Conservation (phyloP, 2,797 vertebrate species). For the Rhadinocentrus ornatus region DNA sequence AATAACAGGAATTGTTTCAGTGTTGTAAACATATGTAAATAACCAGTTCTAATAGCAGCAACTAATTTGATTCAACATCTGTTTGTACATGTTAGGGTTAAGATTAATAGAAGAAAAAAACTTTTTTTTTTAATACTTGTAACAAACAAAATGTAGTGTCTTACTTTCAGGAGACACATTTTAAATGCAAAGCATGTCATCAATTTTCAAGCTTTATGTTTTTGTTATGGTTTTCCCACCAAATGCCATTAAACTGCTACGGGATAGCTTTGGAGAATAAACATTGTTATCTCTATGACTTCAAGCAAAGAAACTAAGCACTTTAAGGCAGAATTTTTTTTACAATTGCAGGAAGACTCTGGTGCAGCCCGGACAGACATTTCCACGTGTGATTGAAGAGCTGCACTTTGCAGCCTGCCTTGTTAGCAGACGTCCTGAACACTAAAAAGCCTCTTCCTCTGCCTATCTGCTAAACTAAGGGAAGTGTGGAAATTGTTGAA, state of each 20-base stretch:
- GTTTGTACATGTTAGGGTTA: no score
- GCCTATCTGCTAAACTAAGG: conserved; percentile 10
- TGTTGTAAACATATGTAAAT: background rate
- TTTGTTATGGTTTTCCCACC: conserved; percentile 17
- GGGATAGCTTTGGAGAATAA: conserved; percentile 20
- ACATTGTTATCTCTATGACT: conserved; percentile 30
- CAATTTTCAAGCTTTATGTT: background rate
- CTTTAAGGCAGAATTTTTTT: conserved; percentile 55
- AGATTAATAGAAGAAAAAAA: no score
- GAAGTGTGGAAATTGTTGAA: conserved; percentile 22
- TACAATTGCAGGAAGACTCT: conserved; percentile 83
- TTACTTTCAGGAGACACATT: background rate
- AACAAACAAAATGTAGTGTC: no score
- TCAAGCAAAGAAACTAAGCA: conserved; percentile 34
- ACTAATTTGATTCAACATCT: no score
- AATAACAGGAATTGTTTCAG: background rate
- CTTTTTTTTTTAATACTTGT: no score
- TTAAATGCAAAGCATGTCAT: background rate
- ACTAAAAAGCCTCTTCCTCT: conserved; percentile 33
- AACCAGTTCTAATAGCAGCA: background rate
- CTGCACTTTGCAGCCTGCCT: conserved; percentile 31
- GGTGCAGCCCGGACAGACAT: conserved; percentile 60
- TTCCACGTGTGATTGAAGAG: conserved; percentile 68
- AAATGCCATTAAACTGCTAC: background rate
- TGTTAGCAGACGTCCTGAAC: conserved; percentile 48